Evolutionary conservation across 1,140 invertebrate species (phyloP).

Genomic region (Drosophila cardini): DNA sequence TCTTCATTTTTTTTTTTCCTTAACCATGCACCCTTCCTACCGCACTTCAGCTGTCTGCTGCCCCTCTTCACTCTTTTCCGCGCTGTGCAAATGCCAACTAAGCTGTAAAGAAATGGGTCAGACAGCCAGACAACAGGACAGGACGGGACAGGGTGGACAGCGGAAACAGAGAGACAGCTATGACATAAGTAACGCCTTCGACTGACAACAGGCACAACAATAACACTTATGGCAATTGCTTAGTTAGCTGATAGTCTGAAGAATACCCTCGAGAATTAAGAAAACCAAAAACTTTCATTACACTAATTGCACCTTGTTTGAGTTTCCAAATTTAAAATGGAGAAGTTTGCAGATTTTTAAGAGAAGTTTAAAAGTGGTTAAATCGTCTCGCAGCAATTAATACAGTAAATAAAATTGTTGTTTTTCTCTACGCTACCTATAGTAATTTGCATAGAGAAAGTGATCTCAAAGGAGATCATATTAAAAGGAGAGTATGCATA

Average conservation of each 20-base stretch:
- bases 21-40: neutral
- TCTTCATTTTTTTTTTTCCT: neutral
- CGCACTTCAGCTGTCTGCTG: neutral
- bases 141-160: constrained; percentile 9
- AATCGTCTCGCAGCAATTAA: no score
- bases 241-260: neutral
- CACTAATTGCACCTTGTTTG: neutral
- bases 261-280: constrained; percentile 10
- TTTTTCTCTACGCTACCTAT: no score
- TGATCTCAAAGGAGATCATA: no score
- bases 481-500: no score
- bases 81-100: constrained; percentile 47
- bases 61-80: neutral
- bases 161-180: constrained; percentile 10
- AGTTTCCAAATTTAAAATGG: neutral
- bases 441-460: no score
- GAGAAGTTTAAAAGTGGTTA: no score
- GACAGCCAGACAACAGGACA: constrained; percentile 40
- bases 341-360: no score
- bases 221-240: constrained; percentile 36
- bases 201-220: constrained; percentile 45
- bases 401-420: no score
- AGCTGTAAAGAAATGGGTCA: constrained; percentile 73
- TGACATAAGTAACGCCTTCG: constrained; percentile 70
- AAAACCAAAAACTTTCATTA: neutral